Base-by-base conservation (phyloP, 2,888 invertebrate species). In the Ichneumoninae sp. region DNA sequence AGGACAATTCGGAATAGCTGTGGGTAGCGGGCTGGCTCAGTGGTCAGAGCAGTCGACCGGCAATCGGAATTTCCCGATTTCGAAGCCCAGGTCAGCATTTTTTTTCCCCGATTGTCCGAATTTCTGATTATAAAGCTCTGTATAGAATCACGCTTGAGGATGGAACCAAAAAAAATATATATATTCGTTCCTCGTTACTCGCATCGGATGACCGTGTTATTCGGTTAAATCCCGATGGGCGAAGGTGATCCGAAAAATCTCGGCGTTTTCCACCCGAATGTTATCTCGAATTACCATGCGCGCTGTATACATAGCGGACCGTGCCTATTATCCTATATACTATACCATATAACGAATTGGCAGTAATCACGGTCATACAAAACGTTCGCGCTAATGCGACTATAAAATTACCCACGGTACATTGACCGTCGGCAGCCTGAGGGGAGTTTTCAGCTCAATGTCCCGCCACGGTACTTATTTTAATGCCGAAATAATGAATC, bases 401-500 rank as follows among this genome's bases (percentile, higher is more conserved):
- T 88, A 88, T 89, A 90, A 91, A 91, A 90, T 91, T 91, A 90
- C 89, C 88, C 83, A 74, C 78, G 82, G 70, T 75, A 81, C 83
- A 83, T 86, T 84, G 80, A 78, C 74, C 40, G 75, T 77, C 54
- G 68, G 66, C 74, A 66, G n/a, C 57, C 69, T 54, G 63, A 40
- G 54, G 52, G 40, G 83, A 85, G 81, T 78, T 87, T 83, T 70
- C 82, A 75, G 83, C 84, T 78, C 52, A 74, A 65, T 69, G 78
- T 83, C 81, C 83, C 75, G 83, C 87, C 86, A 81, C 83, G 86
- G 88, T 87, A 89, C 89, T 91, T 88, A 89, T 89, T 90, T 90
- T 89, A 90, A 90, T 89, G 85, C 88, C 85, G 77, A 86, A 88
- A 89, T 92, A 92, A 92, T 90, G 91, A 91, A 88, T 87, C 88